Base-by-base conservation (phyloP, 2,113 vertebrate species). In the Dasyprocta punctata region DNA sequence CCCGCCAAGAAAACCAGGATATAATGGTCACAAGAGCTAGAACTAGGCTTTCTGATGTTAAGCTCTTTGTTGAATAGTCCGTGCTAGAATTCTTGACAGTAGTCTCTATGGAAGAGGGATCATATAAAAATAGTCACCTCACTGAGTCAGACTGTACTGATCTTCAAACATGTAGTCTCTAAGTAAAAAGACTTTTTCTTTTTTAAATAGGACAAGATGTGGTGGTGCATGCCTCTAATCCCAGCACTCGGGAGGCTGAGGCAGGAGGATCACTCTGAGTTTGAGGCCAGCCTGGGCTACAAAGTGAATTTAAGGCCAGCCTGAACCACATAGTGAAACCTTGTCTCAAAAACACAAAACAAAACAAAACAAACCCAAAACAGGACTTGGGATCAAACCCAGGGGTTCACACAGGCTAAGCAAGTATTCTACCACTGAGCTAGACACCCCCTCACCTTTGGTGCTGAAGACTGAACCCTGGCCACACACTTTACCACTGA, bases 81-180 rank as follows among this genome's bases (percentile, higher is more conserved):
- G 5, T 81, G 36, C 26, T 94, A 65, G 65, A 52, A 82, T 60
- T 60, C 47, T 67, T 30, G 63, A 81, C n/a, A 56, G 30, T 26
- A 90, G 56, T 38, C 47, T n/a, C 4, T 47, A 63, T 0, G 80
- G 17, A 96, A 94, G 71, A 95, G 22, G 28, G 60, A 41, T 17
- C 95, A 36, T 85, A 96, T 36, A 95, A 54, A 78, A 93, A 84
- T 12, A 54, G 33, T 36, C 13, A 71, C 10, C 86, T 93, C 3
- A 2, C 1, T 30, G 84, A 86, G 36, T 49, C 26, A 92, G 26
- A 19, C 38, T 73, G 80, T 30, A 4, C 54, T 24, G 7, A 63
- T 6, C 60, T 28, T 65, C 36, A 78, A 28, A 33, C 49, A 78
- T 5, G 14, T 49, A 49, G 44, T 33, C 2, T 47, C 26, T 33